Evolutionary conservation across 2,888 invertebrate species (phyloP), one percentile per base, ranked within the genome.

Genomic region (Calliscelio sp.): DNA sequence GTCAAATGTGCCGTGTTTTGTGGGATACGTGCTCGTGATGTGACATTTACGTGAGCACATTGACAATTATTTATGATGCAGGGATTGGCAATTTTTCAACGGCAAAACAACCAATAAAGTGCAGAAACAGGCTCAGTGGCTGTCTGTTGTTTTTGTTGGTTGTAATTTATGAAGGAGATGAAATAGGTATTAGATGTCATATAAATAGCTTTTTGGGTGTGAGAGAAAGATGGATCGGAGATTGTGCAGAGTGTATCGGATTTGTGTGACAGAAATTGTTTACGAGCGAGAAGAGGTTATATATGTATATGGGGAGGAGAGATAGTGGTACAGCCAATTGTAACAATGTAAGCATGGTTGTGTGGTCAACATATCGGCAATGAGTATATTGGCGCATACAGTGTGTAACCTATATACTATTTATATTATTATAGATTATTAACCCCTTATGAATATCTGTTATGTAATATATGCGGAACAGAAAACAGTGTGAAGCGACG

Each of bases 371-470:
- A 55, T 68, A 59, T 38, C 49, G 51, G 46, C 8, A 55, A 25
- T 66, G 57, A 8, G 65, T 35, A 57, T 41, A 77, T 22, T 32
- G 20, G 14, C 38, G 46, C 59, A 68, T 51, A 16, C 49, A 49
- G 28, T 68, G 16, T 51, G 10, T 65, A 73, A 71, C 71, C 79
- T 73, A 80, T 65, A 65, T 80, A 38, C 55, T 80, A 80, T 79
- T 73, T 73, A 68, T 78, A 41, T 20, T 57, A 49, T 71, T 59
- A 59, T 66, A 53, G 38, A 79, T 55, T 65, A 71, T 63, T 79
- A 77, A 63, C 61, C 66, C 63, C 73, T 35, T 73, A 61, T 73
- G 44, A 35, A 35, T 59, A 71, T 59, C 59, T 57, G 44, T 57
- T 70, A 57, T 57, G 41, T 32, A 44, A 49, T 49, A n/a, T n/a